phyloP scores from a whole-genome alignment of 2,888 invertebrate species.

The Meandrusa payeni region DNA sequence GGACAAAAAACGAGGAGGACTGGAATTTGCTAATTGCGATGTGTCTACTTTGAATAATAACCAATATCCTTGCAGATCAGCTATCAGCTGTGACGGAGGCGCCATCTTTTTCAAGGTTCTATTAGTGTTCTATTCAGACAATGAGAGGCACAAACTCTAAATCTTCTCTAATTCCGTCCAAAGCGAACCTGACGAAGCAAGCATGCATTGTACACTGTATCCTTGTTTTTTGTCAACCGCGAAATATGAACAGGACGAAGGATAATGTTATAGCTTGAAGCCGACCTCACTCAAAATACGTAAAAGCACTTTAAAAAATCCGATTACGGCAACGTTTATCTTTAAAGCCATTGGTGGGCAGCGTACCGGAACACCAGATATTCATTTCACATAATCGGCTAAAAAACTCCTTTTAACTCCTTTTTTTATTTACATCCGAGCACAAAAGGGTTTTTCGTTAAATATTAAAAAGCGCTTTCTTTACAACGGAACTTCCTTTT shows the following conservation, averaged over 20 bases:
- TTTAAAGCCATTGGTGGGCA: conserved; percentile 46
- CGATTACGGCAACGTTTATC: conserved; percentile 56
- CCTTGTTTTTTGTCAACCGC: background rate
- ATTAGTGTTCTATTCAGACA: too few relatives aligned
- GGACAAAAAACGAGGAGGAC: too few relatives aligned
- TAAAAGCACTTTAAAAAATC: conserved; percentile 40
- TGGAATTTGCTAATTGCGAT: too few relatives aligned
- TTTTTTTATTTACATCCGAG: conserved; percentile 17
- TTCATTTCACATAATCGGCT: conserved; percentile 38
- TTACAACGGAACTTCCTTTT: conserved; percentile 27
- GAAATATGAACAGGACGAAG: conserved; percentile 10
- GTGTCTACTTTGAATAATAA: too few relatives aligned
- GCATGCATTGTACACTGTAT: background rate
- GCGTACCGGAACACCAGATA: conserved; percentile 46
- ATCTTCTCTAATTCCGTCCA: background rate
- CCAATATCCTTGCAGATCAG: too few relatives aligned
- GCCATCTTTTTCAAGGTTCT: too few relatives aligned
- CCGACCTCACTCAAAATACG: conserved; percentile 6
- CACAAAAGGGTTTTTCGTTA: conserved; percentile 26
- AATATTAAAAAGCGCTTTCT: conserved; percentile 27
- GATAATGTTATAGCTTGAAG: conserved; percentile 10
- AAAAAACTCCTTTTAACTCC: conserved; percentile 32
- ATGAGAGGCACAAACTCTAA: too few relatives aligned
- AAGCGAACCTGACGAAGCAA: too few relatives aligned
- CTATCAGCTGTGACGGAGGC: too few relatives aligned